Percentiles rank a stretch among this genome's conserved stretches.
These are phyloP conservation scores for Shinisaurus crocodilurus DNA, from an alignment of 2,113 vertebrate species.

Conservation along the genomic window DNA sequence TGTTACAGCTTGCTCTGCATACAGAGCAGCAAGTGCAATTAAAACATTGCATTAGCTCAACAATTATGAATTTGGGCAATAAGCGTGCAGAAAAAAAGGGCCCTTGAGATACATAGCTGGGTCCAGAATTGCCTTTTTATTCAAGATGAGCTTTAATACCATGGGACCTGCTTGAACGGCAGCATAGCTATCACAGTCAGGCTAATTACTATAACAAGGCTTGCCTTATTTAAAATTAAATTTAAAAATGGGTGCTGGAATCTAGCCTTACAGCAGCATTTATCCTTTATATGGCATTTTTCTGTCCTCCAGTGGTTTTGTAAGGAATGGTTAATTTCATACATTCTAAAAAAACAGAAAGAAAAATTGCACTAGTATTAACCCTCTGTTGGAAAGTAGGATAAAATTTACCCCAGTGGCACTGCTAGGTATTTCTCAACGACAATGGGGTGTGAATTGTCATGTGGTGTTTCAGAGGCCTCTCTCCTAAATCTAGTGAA, in stretches of 20 bases:
- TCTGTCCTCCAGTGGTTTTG: not conserved
- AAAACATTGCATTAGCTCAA: conserved; percentile 54
- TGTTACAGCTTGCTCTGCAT: conserved; percentile 15
- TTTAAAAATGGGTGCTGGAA: conserved; percentile 23
- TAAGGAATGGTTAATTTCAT: not conserved
- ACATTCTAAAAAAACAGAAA: not conserved
- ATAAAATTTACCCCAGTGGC: not conserved
- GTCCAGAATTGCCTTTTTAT: conserved; percentile 54
- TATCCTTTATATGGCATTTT: not conserved
- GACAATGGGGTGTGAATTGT: too few species aligned
- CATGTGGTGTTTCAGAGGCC: too few species aligned
- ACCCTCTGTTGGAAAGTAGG: not conserved
- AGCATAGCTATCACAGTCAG: conserved; percentile 40
- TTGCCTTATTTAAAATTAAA: conserved; percentile 64
- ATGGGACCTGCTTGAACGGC: conserved; percentile 37
- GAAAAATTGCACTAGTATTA: not conserved
- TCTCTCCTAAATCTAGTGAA: too few species aligned
- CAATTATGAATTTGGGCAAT: conserved; percentile 52
- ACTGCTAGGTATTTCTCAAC: not conserved
- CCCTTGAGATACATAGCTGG: conserved; percentile 38
- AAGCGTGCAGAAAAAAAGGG: conserved; percentile 15
- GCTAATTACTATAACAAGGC: conserved; percentile 61
- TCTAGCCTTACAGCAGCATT: conserved; percentile 18
- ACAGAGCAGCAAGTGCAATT: conserved; percentile 52
- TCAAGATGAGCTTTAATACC: conserved; percentile 51